A percentile compares a stretch with the other conserved stretches of the same genome.
These are phyloP conservation scores for Mya arenaria DNA, from an alignment of 1,140 invertebrate species.

Conservation along the genomic window DNA sequence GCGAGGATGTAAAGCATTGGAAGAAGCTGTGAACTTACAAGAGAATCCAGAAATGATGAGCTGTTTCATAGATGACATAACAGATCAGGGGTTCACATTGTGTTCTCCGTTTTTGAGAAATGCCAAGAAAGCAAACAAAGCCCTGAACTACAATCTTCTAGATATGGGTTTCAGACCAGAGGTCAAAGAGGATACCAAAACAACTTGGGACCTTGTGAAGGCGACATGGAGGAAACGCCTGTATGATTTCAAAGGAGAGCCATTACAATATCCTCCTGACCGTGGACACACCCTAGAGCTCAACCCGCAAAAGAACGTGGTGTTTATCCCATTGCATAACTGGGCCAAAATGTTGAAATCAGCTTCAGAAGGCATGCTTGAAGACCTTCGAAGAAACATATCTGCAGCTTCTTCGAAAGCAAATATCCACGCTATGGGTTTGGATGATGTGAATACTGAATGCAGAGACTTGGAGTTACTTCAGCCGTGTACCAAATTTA, in stretches of 20 bases:
- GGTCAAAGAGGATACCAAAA: conserved; percentile 33
- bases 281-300: background rate
- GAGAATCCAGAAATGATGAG: conserved; percentile 44
- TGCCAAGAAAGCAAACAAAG: conserved; percentile 31
- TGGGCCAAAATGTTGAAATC: conserved; percentile 43
- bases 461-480: background rate
- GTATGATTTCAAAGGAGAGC: conserved; percentile 3
- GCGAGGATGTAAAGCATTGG: conserved; percentile 49
- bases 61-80: conserved; percentile 52
- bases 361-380: conserved; percentile 7
- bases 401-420: background rate
- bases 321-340: conserved; percentile 22
- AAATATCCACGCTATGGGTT: conserved; percentile 16
- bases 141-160: conserved; percentile 61
- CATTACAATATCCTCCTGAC: background rate
- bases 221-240: conserved; percentile 41
- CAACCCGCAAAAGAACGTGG: conserved; percentile 32
- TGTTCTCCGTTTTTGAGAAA: conserved; percentile 50
- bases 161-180: conserved; percentile 57
- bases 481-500: conserved; percentile 52
- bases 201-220: conserved; percentile 8
- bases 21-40: conserved; percentile 48
- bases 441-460: conserved; percentile 55
- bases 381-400: conserved; percentile 28
- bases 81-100: conserved; percentile 48